Evolutionary conservation across 2,113 vertebrate genomes (phyloP), one percentile per base, ranked within the genome.

Genomic region (Eurystomus gularis): DNA sequence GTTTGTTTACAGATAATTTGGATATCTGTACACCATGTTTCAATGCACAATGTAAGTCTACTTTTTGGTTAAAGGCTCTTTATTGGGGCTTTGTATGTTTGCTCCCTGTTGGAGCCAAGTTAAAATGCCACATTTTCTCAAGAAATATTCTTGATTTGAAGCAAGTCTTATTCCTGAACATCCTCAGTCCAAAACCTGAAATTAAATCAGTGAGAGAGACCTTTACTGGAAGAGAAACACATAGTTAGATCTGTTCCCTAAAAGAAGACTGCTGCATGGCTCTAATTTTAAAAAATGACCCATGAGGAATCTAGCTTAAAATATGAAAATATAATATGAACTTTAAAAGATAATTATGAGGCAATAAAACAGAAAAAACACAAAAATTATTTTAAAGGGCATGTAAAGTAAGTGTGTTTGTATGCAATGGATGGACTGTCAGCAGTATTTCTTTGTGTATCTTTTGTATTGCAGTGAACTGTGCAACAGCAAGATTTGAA

Each of bases 401-500:
- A 58, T 76, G 29, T 58, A 91, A 91, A 88, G 54, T 76, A 88
- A 81, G 65, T 78, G 33, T 62, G 52, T 88, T 87, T 66, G 95
- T 60, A 58, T 76, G 81, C 81, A 94, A 89, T 6, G 88, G 72
- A 88, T 55, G 91, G 88, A 95, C 91, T 96, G 95, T 94, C 96
- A 97, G 92, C 95, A 91, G 66, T 87, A 94, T 92, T 94, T 91
- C 94, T 97, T 93, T 96, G 80, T 91, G 33, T 58, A 80, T 58
- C 93, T 85, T 94, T 87, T 93, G 91, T 91, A 94, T 91, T 87
- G 81, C 91, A 94, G 81, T 82, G 95, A 95, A 94, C 86, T 94
- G 61, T 94, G 91, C 81, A 94, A 94, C 62, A 96, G 88, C 73
- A 94, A 91, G 94, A 96, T 96, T 91, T 97, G 96, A 96, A 95